Evolutionary conservation across 2,113 vertebrate genomes (phyloP).

Genomic region (Clarias macrocephalus): DNA sequence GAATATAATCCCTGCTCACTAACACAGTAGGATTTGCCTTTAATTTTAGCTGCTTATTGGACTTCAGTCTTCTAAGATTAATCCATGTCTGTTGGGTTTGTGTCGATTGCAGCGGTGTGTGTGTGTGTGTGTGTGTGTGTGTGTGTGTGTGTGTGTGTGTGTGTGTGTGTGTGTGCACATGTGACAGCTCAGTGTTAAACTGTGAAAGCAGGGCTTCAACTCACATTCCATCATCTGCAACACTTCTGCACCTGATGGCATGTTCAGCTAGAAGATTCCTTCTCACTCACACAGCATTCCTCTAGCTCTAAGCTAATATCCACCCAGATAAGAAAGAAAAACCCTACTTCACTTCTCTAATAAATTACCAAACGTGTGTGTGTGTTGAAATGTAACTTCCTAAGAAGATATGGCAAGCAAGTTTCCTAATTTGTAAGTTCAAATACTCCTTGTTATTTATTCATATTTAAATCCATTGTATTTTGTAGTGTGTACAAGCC

Average conservation of each 20-base stretch:
- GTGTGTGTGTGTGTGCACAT: background rate
- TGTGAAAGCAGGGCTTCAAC: background rate
- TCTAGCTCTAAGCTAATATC: background rate
- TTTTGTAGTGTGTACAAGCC: background rate
- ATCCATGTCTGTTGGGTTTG: background rate
- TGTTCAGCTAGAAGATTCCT: background rate
- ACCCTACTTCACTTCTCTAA: background rate
- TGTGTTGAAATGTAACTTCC: background rate
- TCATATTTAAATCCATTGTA: constrained; percentile 1
- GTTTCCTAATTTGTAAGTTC: background rate
- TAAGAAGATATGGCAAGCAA: background rate
- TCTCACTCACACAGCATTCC: background rate
- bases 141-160: background rate
- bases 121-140: background rate
- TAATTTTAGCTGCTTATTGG: background rate
- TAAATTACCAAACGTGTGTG: background rate
- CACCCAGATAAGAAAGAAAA: background rate
- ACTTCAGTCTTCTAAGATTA: background rate
- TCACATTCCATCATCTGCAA: background rate
- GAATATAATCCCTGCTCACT: background rate
- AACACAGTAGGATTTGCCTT: background rate
- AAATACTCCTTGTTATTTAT: background rate
- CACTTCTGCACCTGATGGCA: background rate
- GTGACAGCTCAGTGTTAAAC: background rate
- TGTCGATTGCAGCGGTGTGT: background rate